These are phyloP conservation scores for Iguana delicatissima DNA, from an alignment of 2,797 vertebrate species.

Conservation along the genomic window DNA sequence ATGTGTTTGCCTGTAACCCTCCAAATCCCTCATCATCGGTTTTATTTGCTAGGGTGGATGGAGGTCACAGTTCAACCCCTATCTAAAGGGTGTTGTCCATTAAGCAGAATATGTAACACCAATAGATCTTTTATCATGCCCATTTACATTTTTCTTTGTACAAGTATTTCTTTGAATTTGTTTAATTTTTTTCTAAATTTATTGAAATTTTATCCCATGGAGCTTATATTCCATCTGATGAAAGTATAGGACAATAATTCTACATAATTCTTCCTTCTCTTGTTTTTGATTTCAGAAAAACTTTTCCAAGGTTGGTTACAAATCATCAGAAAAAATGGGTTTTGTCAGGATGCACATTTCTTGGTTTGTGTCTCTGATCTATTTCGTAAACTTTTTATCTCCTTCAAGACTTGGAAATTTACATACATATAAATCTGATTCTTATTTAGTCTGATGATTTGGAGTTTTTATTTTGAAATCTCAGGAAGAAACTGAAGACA, in stretches of 20 bases:
- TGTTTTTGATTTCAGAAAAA: slow-evolving; percentile 29
- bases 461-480: slow-evolving; percentile 1
- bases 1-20: not conserved
- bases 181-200: not conserved
- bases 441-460: slow-evolving; percentile 62
- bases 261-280: slow-evolving; percentile 3
- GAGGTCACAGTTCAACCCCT: not conserved
- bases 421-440: slow-evolving; percentile 54
- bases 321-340: not conserved
- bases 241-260: not conserved
- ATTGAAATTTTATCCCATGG: not conserved
- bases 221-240: not conserved
- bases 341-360: not conserved
- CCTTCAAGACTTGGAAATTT: slow-evolving; percentile 56
- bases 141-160: not conserved
- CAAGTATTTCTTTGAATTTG: not conserved
- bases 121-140: not conserved
- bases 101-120: not conserved
- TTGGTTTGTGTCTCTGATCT: slow-evolving; percentile 44
- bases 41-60: not conserved
- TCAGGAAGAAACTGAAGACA: not conserved
- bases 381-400: slow-evolving; percentile 55
- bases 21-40: not conserved
- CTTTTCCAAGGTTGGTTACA: slow-evolving; percentile 12
- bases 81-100: not conserved